A percentile compares a stretch with the other conserved stretches of the same genome.
phyloP scores from a whole-genome alignment of 2,888 invertebrate species.

The Plebejus argus region DNA sequence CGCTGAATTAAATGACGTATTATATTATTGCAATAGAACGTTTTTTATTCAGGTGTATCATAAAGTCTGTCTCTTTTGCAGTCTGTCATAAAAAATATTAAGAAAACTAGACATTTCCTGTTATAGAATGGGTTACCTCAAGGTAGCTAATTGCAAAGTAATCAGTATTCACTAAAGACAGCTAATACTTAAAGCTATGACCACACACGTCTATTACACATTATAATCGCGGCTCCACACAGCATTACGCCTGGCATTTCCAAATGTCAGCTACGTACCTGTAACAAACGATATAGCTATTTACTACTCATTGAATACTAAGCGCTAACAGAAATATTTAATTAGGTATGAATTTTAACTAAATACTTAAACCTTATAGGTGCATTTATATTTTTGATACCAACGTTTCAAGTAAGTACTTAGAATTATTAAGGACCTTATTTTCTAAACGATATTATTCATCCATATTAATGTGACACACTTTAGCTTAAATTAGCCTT shows the following conservation, averaged over 20 bases:
- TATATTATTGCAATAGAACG: too few relatives aligned
- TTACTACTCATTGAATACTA: background rate
- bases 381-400: background rate
- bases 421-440: background rate
- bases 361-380: background rate
- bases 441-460: too few relatives aligned
- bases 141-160: background rate
- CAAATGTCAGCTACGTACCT: constrained; percentile 26
- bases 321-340: background rate
- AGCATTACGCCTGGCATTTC: constrained; percentile 6
- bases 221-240: background rate
- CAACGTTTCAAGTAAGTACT: background rate
- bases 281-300: constrained; percentile 13
- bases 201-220: background rate
- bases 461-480: too few relatives aligned
- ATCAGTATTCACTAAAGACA: background rate
- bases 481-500: too few relatives aligned
- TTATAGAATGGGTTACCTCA: background rate
- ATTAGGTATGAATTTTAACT: background rate
- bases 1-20: too few relatives aligned
- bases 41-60: too few relatives aligned
- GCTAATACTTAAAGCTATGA: background rate
- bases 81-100: background rate
- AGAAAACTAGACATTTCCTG: background rate
- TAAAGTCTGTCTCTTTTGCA: too few relatives aligned